A percentile compares a stretch with the other conserved stretches of the same genome.
phyloP scores from a whole-genome alignment of 2,113 vertebrate species.

The Cercopithecus mona region DNA sequence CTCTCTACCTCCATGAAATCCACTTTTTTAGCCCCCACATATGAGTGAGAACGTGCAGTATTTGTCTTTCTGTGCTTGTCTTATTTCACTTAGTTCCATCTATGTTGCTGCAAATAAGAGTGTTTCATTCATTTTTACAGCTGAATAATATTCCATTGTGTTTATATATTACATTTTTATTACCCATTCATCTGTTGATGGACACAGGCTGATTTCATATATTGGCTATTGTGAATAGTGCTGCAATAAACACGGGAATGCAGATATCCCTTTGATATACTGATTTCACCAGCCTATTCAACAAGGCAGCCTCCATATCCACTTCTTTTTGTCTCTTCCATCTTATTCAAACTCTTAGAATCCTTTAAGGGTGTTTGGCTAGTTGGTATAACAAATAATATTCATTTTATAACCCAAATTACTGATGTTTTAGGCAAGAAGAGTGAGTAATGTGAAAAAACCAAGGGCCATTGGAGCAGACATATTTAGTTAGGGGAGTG shows the following conservation, averaged over 20 bases:
- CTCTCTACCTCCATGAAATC: not conserved
- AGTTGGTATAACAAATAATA: not conserved
- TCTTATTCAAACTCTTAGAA: not conserved
- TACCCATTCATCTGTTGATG: not conserved
- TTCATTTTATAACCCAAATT: not conserved
- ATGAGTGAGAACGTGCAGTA: not conserved
- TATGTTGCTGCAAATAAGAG: not conserved
- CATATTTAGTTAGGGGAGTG: not conserved
- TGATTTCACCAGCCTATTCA: not conserved
- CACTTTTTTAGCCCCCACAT: not conserved
- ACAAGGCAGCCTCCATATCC: not conserved
- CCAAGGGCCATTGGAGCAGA: not conserved
- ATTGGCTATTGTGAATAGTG: not conserved
- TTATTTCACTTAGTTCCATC: not conserved
- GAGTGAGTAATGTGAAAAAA: not conserved
- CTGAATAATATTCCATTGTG: not conserved
- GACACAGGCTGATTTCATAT: not conserved
- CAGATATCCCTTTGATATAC: not conserved
- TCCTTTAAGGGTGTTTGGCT: not conserved
- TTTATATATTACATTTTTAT: not conserved
- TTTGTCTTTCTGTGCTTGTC: not conserved
- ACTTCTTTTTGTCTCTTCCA: not conserved
- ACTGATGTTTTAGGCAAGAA: not conserved
- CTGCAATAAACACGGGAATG: not conserved
- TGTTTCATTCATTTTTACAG: not conserved